Percentiles rank a stretch among this genome's conserved stretches.
Conservation (phyloP, 2,113 vertebrate species). For the Pomatorhinus ruficollis region DNA sequence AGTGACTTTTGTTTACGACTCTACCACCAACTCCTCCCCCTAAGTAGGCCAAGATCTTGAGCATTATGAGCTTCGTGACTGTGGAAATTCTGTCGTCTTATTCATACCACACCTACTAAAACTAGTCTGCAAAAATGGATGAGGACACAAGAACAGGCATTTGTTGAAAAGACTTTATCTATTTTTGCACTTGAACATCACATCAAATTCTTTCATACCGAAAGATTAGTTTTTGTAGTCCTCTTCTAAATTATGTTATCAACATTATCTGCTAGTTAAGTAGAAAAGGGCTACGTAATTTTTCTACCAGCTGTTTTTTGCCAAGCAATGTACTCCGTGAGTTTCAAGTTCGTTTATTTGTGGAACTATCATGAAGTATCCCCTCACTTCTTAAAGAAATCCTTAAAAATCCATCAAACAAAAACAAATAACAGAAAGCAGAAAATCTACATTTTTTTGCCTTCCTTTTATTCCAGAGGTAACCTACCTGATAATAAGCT, state of each 20-base stretch:
- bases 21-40: neutral
- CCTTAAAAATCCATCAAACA: neutral
- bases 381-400: neutral
- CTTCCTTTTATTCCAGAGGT: neutral
- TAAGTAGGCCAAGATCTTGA: neutral
- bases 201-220: neutral
- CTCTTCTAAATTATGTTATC: neutral
- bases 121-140: neutral
- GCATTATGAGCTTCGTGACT: rapidly evolving
- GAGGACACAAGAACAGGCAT: neutral
- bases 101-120: neutral
- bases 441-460: neutral
- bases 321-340: neutral
- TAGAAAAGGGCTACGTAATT: neutral
- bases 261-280: neutral
- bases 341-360: neutral
- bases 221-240: neutral
- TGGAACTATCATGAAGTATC: neutral
- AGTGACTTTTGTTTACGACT: neutral
- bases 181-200: neutral
- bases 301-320: neutral
- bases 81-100: neutral
- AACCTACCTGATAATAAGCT: constrained; percentile 23
- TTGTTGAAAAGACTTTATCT: neutral
- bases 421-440: neutral